Evolutionary conservation across 2,797 vertebrate genomes (phyloP).

Genomic region (Brachyalestes nurse): DNA sequence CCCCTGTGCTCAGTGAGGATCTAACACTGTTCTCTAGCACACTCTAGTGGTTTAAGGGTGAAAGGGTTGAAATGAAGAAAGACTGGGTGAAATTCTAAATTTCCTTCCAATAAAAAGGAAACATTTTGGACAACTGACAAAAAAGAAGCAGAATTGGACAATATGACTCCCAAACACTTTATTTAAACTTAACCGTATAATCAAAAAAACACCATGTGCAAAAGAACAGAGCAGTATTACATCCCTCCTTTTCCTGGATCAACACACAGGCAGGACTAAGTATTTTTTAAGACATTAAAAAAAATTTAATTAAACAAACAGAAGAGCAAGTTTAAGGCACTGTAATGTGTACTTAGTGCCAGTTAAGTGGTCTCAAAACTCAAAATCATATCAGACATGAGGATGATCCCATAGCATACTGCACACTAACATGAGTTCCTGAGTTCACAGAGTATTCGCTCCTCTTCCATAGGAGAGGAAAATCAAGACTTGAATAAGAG

Average conservation of each 20-base stretch:
- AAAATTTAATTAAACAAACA: not conserved
- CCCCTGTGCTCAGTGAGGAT: not conserved
- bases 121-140: too few species aligned
- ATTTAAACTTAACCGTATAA: not conserved
- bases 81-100: not conserved
- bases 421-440: not conserved
- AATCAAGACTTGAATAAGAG: not conserved
- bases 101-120: not conserved
- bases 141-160: not conserved
- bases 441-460: not conserved
- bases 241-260: not conserved
- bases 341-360: not conserved
- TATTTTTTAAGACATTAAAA: too few species aligned
- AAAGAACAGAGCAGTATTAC: not conserved
- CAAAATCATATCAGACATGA: not conserved
- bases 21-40: not conserved
- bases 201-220: not conserved
- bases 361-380: not conserved
- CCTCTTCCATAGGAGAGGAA: constrained; percentile 20
- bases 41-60: not conserved
- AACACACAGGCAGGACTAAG: not conserved
- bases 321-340: constrained; percentile 5
- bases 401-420: not conserved
- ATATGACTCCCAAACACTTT: not conserved
- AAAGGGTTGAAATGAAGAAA: not conserved